Evolutionary conservation across 2,113 vertebrate genomes (phyloP), one percentile per base, ranked within the genome.

Genomic region (Alces alces): DNA sequence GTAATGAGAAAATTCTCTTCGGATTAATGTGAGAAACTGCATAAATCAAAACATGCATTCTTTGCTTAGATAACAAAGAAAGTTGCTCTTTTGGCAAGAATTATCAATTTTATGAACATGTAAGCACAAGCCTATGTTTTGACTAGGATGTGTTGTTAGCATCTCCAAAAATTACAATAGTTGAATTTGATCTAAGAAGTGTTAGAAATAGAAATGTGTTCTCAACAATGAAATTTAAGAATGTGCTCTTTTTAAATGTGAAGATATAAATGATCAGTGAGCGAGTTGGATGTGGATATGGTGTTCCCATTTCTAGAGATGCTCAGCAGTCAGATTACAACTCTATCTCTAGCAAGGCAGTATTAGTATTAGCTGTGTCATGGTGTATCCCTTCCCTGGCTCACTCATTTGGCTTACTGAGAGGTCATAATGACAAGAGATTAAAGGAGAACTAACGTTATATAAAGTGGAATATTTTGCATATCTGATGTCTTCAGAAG

Each of bases 1-100:
- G 43, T 92, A 96, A 97, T 94, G 95, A 93, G 94, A 93, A 95
- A 97, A 98, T 83, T 98, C 96, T 97, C 96, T 94, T 96, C 76
- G 83, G 96, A 97, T 94, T 95, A 97, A 97, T 97, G 97, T 84
- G 91, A 95, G 95, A 96, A 96, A 94, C 57, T 78, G 25, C 54
- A 94, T 98, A 95, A 93, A 95, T 96, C 94, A 97, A 90, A 97
- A 79, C 88, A 91, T 61, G 45, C 50, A 57, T 97, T 96, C 76
- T 96, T 91, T 94, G 60, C 85, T 47, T 89, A 91, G 94, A 92
- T 97, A 95, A 96, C 52, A 97, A 94, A 85, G 64, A 84, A 97
- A 87, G 52, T 96, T 97, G 90, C 70, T 91, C 61, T 93, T 96
- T 91, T 64, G 89, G 86, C 58, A 70, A 66, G 82, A 94, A 76